These are phyloP conservation scores for Acronicta aceris DNA, from an alignment of 2,888 invertebrate species.

Conservation along the genomic window DNA sequence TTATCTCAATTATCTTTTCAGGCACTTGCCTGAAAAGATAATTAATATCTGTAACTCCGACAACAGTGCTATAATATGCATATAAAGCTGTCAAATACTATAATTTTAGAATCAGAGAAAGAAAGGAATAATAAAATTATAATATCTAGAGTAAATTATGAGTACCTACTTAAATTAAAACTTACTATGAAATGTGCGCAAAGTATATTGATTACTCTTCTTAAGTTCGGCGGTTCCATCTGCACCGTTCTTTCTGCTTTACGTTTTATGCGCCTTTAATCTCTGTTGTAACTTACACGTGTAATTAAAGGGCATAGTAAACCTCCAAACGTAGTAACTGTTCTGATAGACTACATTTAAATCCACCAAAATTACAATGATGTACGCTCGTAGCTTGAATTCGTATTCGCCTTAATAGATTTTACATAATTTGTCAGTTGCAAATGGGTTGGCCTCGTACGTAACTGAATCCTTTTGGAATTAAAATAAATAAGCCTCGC, in stretches of 20 bases:
- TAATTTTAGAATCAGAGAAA: no score
- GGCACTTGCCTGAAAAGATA: no score
- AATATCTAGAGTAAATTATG: no score
- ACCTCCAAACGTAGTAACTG: conserved; percentile 4
- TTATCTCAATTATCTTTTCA: no score
- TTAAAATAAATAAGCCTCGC: conserved; percentile 3
- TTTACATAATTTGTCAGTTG: conserved; percentile 19
- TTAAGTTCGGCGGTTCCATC: conserved; percentile 23
- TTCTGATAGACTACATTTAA: not conserved
- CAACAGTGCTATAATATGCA: no score
- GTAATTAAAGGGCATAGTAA: conserved; percentile 26
- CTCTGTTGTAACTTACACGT: conserved; percentile 13
- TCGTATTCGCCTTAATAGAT: conserved; percentile 8
- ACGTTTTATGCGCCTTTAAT: conserved; percentile 25
- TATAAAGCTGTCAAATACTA: no score
- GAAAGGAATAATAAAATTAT: no score
- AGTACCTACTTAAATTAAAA: no score
- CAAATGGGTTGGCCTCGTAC: not conserved
- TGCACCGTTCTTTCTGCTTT: conserved; percentile 16
- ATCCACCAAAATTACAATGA: conserved; percentile 4
- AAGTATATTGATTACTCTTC: conserved; percentile 24
- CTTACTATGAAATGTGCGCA: no score
- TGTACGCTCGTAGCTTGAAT: not conserved
- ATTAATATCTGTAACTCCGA: no score
- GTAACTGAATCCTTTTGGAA: conserved; percentile 9